Conservation (phyloP, 2,797 vertebrate genomes). For the Molossus alvarezi region DNA sequence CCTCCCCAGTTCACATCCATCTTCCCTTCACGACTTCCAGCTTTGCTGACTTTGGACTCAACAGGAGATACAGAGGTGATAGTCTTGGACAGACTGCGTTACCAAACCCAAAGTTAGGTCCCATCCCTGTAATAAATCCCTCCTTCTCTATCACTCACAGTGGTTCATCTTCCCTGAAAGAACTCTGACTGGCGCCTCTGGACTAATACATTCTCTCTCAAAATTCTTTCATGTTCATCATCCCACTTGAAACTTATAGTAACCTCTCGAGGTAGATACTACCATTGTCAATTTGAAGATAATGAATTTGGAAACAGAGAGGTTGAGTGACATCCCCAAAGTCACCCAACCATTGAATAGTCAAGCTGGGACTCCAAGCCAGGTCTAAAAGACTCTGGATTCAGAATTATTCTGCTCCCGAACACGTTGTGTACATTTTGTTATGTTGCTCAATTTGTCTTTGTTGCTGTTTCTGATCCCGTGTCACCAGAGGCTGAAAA, state of each 20-base stretch:
- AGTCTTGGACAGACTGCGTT: background rate
- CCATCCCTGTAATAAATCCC: background rate
- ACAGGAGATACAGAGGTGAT: background rate
- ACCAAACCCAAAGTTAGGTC: background rate
- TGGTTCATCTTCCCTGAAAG: background rate
- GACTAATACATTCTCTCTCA: background rate
- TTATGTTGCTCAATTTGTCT: background rate
- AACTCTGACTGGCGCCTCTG: background rate
- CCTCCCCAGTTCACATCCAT: background rate
- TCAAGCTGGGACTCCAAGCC: background rate
- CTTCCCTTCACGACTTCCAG: background rate
- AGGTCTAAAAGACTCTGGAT: background rate
- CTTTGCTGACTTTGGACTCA: background rate
- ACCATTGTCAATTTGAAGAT: background rate
- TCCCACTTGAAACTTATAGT: background rate
- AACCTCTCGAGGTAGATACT: background rate
- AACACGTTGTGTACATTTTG: background rate
- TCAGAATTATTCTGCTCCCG: background rate
- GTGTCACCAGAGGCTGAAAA: background rate
- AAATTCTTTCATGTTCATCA: background rate
- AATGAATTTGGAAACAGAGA: conserved; percentile 9
- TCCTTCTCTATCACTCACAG: background rate
- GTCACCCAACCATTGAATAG: conserved; percentile 1
- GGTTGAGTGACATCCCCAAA: background rate
- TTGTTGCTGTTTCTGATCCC: background rate